Percentiles rank a stretch among this genome's conserved stretches.
These are phyloP conservation scores for Drepana arcuata DNA, from an alignment of 1,140 invertebrate genomes.

Conservation along the genomic window DNA sequence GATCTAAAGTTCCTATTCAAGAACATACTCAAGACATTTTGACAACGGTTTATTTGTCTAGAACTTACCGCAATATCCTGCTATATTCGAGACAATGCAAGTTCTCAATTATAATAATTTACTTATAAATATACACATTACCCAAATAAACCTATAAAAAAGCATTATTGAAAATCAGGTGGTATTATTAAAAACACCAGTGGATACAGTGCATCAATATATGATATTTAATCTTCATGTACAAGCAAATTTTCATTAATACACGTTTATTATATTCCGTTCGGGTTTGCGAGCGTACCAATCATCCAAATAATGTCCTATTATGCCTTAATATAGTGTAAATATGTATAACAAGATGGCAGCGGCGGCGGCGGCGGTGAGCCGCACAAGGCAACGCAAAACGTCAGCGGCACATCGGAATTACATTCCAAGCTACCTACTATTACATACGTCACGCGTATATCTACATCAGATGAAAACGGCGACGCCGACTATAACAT, in stretches of 20 bases:
- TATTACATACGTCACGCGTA: constrained; percentile 19
- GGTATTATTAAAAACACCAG: constrained; percentile 68
- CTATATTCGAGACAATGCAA: constrained; percentile 63
- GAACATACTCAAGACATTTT: constrained; percentile 51
- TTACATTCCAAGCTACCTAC: constrained; percentile 57
- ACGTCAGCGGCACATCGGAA: constrained; percentile 38
- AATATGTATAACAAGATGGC: constrained; percentile 40
- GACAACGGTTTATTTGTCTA: constrained; percentile 66
- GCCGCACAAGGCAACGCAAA: constrained; percentile 30
- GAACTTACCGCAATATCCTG: constrained; percentile 60
- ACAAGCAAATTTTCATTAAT: constrained; percentile 68
- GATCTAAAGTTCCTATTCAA: constrained; percentile 32
- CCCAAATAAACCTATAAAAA: constrained; percentile 65
- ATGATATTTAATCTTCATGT: constrained; percentile 71
- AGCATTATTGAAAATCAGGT: constrained; percentile 51
- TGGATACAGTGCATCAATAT: constrained; percentile 68
- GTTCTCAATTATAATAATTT: constrained; percentile 67
- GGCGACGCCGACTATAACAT: constrained; percentile 25
- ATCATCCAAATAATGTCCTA: constrained; percentile 48
- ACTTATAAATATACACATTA: constrained; percentile 68
- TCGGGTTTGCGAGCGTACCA: constrained; percentile 35
- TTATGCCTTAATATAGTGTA: constrained; percentile 65
- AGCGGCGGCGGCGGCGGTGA: constrained; percentile 17
- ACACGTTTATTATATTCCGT: constrained; percentile 52
- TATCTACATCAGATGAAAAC: constrained; percentile 25